phyloP scores from a whole-genome alignment of 2,113 vertebrate genomes.

The Hippocampus mohnikei region DNA sequence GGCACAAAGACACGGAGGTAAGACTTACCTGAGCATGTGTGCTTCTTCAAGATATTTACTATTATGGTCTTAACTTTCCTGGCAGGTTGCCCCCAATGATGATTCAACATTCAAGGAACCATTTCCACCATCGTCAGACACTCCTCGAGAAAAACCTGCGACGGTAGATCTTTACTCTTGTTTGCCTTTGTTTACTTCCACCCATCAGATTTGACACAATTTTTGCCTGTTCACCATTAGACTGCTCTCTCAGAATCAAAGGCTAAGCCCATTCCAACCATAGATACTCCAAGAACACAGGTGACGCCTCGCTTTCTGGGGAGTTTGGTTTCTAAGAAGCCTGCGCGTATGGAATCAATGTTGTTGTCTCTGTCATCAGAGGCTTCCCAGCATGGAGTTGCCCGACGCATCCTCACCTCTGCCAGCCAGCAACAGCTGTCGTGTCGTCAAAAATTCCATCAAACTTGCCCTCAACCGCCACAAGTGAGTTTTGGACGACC shows the following conservation, averaged over 20 bases:
- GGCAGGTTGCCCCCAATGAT: slow-evolving; percentile 52
- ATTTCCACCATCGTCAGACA: slow-evolving; percentile 62
- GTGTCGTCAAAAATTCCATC: slow-evolving; percentile 94
- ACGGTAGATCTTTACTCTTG: slow-evolving; percentile 36
- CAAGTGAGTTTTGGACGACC: slow-evolving; percentile 62
- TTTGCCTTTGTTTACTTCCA: not conserved
- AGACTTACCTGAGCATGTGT: not conserved
- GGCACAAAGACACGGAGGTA: slow-evolving; percentile 69
- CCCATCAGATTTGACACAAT: not conserved
- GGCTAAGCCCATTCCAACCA: slow-evolving; percentile 81
- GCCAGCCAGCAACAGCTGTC: slow-evolving; percentile 83
- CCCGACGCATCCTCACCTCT: slow-evolving; percentile 92
- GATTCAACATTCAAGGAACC: slow-evolving; percentile 76
- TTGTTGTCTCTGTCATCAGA: slow-evolving; percentile 64
- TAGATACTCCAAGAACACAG: slow-evolving; percentile 85
- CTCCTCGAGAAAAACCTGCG: slow-evolving; percentile 60
- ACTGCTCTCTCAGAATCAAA: slow-evolving; percentile 66
- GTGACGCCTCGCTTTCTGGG: slow-evolving; percentile 59
- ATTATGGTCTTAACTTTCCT: not conserved
- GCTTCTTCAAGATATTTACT: not conserved
- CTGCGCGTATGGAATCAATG: not conserved
- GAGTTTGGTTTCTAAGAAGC: not conserved
- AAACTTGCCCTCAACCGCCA: slow-evolving; percentile 90
- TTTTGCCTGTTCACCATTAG: slow-evolving; percentile 53
- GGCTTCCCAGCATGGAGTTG: slow-evolving; percentile 93